Conservation (phyloP, 2,113 vertebrate genomes). For the Corythoichthys haematopterus region DNA sequence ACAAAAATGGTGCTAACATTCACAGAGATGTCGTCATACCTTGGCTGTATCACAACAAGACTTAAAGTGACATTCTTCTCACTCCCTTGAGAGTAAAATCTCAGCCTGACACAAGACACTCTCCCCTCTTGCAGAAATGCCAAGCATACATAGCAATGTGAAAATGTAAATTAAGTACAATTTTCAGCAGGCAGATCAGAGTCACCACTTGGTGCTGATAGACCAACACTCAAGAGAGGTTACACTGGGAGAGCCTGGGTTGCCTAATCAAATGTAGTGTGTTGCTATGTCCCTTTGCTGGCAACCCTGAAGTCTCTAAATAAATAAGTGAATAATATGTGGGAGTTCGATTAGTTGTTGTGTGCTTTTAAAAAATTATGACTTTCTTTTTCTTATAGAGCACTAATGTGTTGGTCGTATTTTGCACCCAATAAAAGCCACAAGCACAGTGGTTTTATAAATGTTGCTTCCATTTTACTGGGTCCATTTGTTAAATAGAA, state of each 20-base stretch:
- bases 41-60: constrained; percentile 27
- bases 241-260: constrained; percentile 23
- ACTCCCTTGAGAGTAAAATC: constrained; percentile 25
- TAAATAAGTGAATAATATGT: background rate
- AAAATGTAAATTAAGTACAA: constrained; percentile 41
- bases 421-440: constrained; percentile 44
- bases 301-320: constrained; percentile 18
- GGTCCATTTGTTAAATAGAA: constrained; percentile 17
- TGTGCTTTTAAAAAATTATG: constrained; percentile 59
- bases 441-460: constrained; percentile 22
- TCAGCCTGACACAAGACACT: constrained; percentile 19
- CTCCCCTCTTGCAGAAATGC: constrained; percentile 35
- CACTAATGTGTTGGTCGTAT: constrained; percentile 38
- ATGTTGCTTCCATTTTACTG: constrained; percentile 10
- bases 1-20: constrained; percentile 15
- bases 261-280: constrained; percentile 39
- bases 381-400: constrained; percentile 13
- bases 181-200: constrained; percentile 27
- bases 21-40: constrained; percentile 9
- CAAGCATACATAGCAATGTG: constrained; percentile 28
- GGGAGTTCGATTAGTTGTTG: constrained; percentile 8
- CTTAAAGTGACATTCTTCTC: constrained; percentile 23
- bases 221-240: constrained; percentile 33
- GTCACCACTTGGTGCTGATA: constrained; percentile 33
- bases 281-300: constrained; percentile 19